A percentile compares a stretch with the other conserved stretches of the same genome.
These are phyloP conservation scores for Galbula dea DNA, from an alignment of 2,113 vertebrate genomes.

Conservation along the genomic window DNA sequence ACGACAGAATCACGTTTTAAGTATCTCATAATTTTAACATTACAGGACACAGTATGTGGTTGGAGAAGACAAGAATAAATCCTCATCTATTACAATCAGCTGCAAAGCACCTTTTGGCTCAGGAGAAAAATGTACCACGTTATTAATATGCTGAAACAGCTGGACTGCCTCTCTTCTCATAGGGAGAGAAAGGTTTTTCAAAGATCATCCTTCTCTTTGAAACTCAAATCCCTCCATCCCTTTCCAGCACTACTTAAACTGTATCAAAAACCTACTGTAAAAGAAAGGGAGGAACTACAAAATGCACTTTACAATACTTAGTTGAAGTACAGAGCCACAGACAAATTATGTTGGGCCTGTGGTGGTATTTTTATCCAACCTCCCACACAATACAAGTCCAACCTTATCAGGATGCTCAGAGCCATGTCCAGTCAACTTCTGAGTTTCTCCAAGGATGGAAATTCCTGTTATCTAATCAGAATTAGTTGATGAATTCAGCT, in stretches of 20 bases:
- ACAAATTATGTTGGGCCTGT: not conserved
- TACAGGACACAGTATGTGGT: not conserved
- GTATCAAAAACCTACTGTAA: not conserved
- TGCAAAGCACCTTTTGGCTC: not conserved
- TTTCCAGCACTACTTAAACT: not conserved
- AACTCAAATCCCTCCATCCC: not conserved
- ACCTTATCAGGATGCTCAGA: not conserved
- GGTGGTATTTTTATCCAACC: not conserved
- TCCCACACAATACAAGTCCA: not conserved
- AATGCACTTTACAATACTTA: not conserved
- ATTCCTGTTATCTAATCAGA: not conserved
- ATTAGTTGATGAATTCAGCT: not conserved
- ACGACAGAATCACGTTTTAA: not conserved
- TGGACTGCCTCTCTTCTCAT: not conserved
- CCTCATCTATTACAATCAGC: not conserved
- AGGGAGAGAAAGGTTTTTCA: not conserved
- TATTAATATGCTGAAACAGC: not conserved
- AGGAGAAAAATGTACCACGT: not conserved
- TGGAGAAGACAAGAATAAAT: not conserved
- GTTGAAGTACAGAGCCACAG: not conserved
- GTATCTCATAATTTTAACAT: not conserved
- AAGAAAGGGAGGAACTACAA: not conserved
- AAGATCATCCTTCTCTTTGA: not conserved
- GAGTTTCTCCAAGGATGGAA: not conserved
- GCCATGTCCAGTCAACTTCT: not conserved